Evolutionary conservation across 2,888 invertebrate species (phyloP), one percentile per base, ranked within the genome.

Genomic region (Drosophila pegasa): DNA sequence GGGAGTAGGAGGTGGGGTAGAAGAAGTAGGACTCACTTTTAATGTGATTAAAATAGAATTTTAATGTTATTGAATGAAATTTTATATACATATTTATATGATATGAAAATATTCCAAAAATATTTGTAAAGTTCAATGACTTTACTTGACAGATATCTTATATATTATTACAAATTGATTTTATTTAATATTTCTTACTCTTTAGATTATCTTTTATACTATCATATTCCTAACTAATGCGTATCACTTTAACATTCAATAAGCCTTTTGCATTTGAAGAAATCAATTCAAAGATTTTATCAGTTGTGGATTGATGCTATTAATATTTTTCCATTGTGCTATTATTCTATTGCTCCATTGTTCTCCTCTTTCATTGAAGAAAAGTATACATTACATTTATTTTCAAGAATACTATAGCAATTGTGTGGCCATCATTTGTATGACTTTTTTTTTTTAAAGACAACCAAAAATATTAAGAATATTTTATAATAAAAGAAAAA

Each of bases 21-120:
- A 45, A 29, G 2, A 45, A 12, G 12, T 4, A 2, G 12, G 12
- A 31, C 12, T 31, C 29, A 45, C 31, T 47, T 29, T 14, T 18
- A 45, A 55, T 45, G 37, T 47, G 33, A 66, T 65, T 65, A n/a
- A 47, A 66, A 47, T 55, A 27, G n/a, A 47, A 25, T 40, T 58
- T 8, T 22, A 20, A 12, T 20, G 20, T 2, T 2, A 12, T 31
- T 31, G 3, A 29, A 27, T 16, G 8, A 10, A 25, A n/a, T n/a
- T n/a, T n/a, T n/a, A n/a, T n/a, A n/a, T n/a, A n/a, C n/a, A n/a
- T n/a, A n/a, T n/a, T n/a, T n/a, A n/a, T n/a, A n/a, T n/a, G n/a
- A n/a, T n/a, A n/a, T n/a, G n/a, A n/a, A n/a, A n/a, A n/a, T n/a
- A n/a, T n/a, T n/a, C n/a, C n/a, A 9, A 16, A 37, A 9, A 16